A percentile compares a stretch with the other conserved stretches of the same genome.
These are phyloP conservation scores for Laothoe populi DNA, from an alignment of 2,888 invertebrate genomes.

Conservation along the genomic window DNA sequence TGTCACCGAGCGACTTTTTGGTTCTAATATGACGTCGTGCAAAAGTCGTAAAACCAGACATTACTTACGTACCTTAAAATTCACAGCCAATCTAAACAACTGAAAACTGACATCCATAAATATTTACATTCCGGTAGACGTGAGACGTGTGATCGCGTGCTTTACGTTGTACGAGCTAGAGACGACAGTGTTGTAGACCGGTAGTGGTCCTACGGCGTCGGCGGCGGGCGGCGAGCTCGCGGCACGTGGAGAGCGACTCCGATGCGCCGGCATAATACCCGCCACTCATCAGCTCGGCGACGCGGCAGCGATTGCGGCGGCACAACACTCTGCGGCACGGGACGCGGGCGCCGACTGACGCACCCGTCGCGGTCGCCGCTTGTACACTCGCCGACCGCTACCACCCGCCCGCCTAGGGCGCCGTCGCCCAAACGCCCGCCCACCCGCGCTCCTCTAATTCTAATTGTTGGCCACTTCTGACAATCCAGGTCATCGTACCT, in stretches of 20 bases:
- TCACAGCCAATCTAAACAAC: slow-evolving; percentile 84
- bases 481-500: slow-evolving; percentile 79
- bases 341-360: slow-evolving; percentile 51
- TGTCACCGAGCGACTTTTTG: slow-evolving; percentile 32
- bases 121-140: slow-evolving; percentile 81
- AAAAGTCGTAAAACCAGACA: slow-evolving; percentile 69
- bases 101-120: slow-evolving; percentile 84
- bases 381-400: slow-evolving; percentile 30
- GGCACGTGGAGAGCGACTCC: slow-evolving; percentile 68
- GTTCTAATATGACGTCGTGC: slow-evolving; percentile 60
- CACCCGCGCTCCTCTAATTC: slow-evolving; percentile 66
- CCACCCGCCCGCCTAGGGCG: slow-evolving; percentile 38
- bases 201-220: slow-evolving; percentile 56
- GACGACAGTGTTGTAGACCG: slow-evolving; percentile 53
- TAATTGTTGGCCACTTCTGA: slow-evolving; percentile 77
- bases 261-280: slow-evolving; percentile 75
- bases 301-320: slow-evolving; percentile 48
- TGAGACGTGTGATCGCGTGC: slow-evolving; percentile 70
- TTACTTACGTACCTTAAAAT: slow-evolving; percentile 82
- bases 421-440: slow-evolving; percentile 44
- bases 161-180: slow-evolving; percentile 59
- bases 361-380: slow-evolving; percentile 44
- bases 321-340: slow-evolving; percentile 40
- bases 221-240: slow-evolving; percentile 57
- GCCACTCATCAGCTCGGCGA: slow-evolving; percentile 53